Conservation (phyloP, 2,113 vertebrate species). For the Eudyptes chrysolophus region DNA sequence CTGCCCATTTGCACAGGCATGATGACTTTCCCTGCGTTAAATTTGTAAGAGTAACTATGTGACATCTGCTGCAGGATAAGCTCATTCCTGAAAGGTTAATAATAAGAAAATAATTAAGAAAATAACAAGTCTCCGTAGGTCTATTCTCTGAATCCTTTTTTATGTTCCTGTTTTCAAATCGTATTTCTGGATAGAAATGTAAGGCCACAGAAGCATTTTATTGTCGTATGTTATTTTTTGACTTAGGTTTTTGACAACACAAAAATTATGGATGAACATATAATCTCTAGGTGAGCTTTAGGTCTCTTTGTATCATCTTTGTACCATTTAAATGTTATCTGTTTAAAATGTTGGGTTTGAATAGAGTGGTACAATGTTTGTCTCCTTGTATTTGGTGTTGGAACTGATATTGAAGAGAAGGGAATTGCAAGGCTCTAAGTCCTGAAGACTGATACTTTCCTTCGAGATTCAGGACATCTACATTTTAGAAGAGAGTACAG, state of each 20-base stretch:
- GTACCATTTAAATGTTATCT: neutral
- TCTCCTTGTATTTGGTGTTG: neutral
- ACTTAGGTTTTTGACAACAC: neutral
- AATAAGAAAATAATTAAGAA: neutral
- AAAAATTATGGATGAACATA: neutral
- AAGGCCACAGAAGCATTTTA: neutral
- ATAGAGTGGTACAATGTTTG: neutral
- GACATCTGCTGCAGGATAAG: neutral
- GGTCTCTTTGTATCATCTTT: neutral
- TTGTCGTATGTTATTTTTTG: neutral
- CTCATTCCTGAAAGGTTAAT: neutral
- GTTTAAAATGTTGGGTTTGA: neutral
- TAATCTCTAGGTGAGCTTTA: neutral
- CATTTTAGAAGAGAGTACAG: neutral
- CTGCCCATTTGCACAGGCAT: neutral
- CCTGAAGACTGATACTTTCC: neutral
- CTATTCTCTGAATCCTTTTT: neutral
- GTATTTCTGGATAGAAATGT: neutral
- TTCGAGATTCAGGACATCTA: neutral
- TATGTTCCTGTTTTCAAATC: neutral
- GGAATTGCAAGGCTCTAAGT: neutral
- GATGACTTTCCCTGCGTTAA: neutral
- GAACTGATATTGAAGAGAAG: neutral
- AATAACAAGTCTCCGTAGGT: neutral
- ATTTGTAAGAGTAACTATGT: neutral